Percentiles rank a stretch among this genome's conserved stretches.
Conservation (phyloP, 2,888 invertebrate species). For the Limulus polyphemus region DNA sequence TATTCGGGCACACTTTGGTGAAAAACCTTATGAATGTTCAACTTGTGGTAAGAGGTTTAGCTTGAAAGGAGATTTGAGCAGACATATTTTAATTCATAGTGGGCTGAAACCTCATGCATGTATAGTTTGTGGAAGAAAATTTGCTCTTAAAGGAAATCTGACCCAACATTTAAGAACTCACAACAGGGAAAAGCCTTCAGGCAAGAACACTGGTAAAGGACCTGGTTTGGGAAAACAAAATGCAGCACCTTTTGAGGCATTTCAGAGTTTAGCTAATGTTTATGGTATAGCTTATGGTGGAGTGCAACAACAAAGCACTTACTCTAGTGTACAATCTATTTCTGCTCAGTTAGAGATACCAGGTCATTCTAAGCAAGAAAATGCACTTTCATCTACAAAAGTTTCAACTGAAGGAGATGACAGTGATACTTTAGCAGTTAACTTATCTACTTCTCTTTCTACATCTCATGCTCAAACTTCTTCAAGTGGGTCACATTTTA, state of each 20-base stretch:
- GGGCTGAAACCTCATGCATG: slow-evolving; percentile 22
- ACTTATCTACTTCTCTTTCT: slow-evolving; percentile 3
- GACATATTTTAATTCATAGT: slow-evolving; percentile 21
- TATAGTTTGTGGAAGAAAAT: slow-evolving; percentile 19
- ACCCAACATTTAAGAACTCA: slow-evolving; percentile 19
- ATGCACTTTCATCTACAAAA: slow-evolving; percentile 11
- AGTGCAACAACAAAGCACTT: slow-evolving; percentile 7
- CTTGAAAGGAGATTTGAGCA: slow-evolving; percentile 20
- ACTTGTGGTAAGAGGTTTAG: slow-evolving; percentile 21
- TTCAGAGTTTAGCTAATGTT: no score
- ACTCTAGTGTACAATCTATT: slow-evolving; percentile 9
- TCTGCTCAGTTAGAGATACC: no score
- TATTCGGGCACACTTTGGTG: slow-evolving; percentile 20
- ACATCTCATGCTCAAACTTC: slow-evolving; percentile 12
- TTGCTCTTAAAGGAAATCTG: slow-evolving; percentile 19
- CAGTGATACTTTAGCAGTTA: slow-evolving; percentile 3
- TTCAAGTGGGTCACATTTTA: slow-evolving; percentile 10
- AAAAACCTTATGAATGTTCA: slow-evolving; percentile 20
- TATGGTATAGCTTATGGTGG: no score
- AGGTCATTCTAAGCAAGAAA: neutral
- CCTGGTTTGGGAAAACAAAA: slow-evolving; percentile 4
- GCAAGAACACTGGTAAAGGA: neutral
- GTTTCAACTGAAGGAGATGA: slow-evolving; percentile 11
- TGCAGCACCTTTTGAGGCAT: slow-evolving; percentile 4
- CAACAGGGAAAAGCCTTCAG: slow-evolving; percentile 3